Conservation (phyloP, 2,888 invertebrate species). For the Calliphora vomitoria region DNA sequence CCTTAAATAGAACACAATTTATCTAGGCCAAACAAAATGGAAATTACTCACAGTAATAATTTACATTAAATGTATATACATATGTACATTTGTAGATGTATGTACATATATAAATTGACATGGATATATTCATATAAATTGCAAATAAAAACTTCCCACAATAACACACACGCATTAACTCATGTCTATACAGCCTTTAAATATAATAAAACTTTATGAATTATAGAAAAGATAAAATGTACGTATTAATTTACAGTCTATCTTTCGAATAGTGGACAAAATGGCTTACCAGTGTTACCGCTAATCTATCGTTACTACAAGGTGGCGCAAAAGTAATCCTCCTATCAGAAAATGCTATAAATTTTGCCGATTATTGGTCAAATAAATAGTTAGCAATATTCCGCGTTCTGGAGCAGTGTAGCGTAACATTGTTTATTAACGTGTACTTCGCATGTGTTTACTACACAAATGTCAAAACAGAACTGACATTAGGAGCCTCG, state of each 20-base stretch:
- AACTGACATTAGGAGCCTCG: too few species aligned
- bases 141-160: slow-evolving; percentile 9
- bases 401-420: too few species aligned
- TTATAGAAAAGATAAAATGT: slow-evolving; percentile 10
- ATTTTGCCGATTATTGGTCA: too few species aligned
- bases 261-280: not conserved
- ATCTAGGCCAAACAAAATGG: slow-evolving; percentile 61
- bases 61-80: slow-evolving; percentile 11
- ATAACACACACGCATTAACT: slow-evolving; percentile 4
- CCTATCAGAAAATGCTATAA: too few species aligned
- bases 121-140: not conserved
- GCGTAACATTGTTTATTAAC: too few species aligned
- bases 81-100: not conserved
- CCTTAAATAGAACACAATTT: slow-evolving; percentile 35
- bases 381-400: too few species aligned
- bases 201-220: slow-evolving; percentile 9
- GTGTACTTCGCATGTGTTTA: too few species aligned
- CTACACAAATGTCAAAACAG: too few species aligned
- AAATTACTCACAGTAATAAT: slow-evolving; percentile 38
- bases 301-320: too few species aligned
- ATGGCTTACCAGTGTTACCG: not conserved
- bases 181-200: not conserved
- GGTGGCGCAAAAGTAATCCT: too few species aligned
- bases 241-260: not conserved
- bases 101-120: not conserved